These are phyloP conservation scores for Meda fulgida DNA, from an alignment of 2,797 vertebrate species.

Conservation along the genomic window DNA sequence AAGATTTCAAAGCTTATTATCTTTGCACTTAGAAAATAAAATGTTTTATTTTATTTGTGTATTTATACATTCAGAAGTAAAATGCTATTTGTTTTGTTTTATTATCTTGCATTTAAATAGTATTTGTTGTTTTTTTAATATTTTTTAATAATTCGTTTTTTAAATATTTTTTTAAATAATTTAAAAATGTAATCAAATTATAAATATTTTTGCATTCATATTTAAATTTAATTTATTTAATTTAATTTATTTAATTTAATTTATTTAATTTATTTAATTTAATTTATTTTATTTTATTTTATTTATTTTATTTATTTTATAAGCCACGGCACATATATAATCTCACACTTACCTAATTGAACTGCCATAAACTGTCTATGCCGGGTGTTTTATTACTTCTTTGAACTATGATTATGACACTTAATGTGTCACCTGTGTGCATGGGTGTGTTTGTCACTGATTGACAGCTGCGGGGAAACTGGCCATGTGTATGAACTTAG, in stretches of 20 bases:
- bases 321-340: neutral
- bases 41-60: neutral
- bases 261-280: neutral
- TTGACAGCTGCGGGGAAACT: slow-evolving; percentile 69
- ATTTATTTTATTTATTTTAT: neutral
- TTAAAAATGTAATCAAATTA: neutral
- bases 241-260: neutral
- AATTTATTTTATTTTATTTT: neutral
- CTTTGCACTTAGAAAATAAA: neutral
- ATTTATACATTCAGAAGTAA: neutral
- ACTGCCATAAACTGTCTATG: slow-evolving; percentile 3
- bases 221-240: no score
- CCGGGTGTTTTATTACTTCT: slow-evolving; percentile 9
- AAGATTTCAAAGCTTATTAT: neutral
- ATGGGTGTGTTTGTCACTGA: slow-evolving; percentile 70
- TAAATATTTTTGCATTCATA: neutral
- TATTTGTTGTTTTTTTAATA: neutral
- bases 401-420: slow-evolving; percentile 7
- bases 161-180: neutral
- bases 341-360: neutral
- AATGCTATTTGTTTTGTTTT: neutral
- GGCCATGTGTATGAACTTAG: slow-evolving; percentile 67
- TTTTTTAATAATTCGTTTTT: neutral
- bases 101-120: neutral
- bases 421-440: slow-evolving; percentile 23